Conservation (phyloP, 2,888 invertebrate genomes). For the Drosophila maculinotata region DNA sequence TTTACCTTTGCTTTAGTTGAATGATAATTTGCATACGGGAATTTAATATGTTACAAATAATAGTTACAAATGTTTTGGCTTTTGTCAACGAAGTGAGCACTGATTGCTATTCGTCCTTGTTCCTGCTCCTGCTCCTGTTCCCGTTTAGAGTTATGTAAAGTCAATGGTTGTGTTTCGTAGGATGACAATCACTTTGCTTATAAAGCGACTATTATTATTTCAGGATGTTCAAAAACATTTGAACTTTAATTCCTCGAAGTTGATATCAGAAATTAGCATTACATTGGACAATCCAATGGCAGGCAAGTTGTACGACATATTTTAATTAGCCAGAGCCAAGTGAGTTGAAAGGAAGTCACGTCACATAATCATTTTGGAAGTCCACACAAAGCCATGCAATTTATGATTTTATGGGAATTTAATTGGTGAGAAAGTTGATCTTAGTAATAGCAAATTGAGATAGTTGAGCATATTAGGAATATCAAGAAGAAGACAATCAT, state of each 20-base stretch:
- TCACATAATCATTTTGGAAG: no score
- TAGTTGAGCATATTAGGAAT: neutral
- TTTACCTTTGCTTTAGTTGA: slow-evolving; percentile 17
- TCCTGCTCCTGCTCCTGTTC: neutral
- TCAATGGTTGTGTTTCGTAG: slow-evolving; percentile 30
- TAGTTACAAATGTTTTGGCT: slow-evolving; percentile 48
- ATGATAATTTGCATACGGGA: slow-evolving; percentile 48
- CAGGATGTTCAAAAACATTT: slow-evolving; percentile 17
- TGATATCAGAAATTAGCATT: slow-evolving; percentile 43
- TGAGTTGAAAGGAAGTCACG: slow-evolving; percentile 5
- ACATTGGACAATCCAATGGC: slow-evolving; percentile 27
- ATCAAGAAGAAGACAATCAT: neutral
- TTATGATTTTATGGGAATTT: slow-evolving; percentile 40
- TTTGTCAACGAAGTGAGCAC: slow-evolving; percentile 39
- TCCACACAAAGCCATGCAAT: slow-evolving; percentile 12
- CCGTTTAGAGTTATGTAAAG: slow-evolving; percentile 17
- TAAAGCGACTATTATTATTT: slow-evolving; percentile 59
- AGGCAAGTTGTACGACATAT: slow-evolving; percentile 39
- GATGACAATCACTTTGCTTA: slow-evolving; percentile 45
- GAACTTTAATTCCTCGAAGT: slow-evolving; percentile 4
- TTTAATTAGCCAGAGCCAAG: slow-evolving; percentile 33
- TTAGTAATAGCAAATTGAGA: neutral
- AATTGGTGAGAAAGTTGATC: slow-evolving; percentile 27
- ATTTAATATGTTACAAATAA: slow-evolving; percentile 33
- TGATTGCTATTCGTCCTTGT: slow-evolving; percentile 2